Evolutionary conservation across 2,797 vertebrate species (phyloP).

Genomic region (Taeniopygia guttata): DNA sequence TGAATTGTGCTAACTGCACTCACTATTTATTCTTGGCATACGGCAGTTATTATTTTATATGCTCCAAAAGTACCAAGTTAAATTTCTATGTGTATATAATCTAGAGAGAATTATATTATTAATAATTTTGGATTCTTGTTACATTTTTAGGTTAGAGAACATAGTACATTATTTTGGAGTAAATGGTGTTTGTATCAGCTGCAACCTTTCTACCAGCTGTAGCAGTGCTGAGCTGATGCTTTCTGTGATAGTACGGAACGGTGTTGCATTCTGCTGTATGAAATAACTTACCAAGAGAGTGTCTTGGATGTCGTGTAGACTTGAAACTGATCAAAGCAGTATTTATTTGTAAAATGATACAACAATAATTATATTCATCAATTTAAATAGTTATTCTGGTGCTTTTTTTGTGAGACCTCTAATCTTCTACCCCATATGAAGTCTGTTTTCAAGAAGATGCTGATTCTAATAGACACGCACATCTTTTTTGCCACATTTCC

Average conservation of each 20-base stretch:
- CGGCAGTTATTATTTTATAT: not conserved
- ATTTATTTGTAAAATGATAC: not conserved
- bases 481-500: rapidly evolving
- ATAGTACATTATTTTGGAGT: not conserved
- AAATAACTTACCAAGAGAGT: not conserved
- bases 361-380: rapidly evolving
- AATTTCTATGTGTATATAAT: not conserved
- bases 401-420: not conserved
- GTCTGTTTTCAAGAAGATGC: not conserved
- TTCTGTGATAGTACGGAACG: not conserved
- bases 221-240: not conserved
- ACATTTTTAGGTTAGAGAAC: not conserved
- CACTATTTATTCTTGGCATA: not conserved
- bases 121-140: not conserved
- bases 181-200: not conserved
- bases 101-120: rapidly evolving
- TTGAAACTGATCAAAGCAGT: not conserved
- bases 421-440: not conserved
- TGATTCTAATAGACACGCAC: rapidly evolving
- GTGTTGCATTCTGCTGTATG: not conserved
- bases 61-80: not conserved
- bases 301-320: not conserved
- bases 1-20: not conserved
- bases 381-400: not conserved
- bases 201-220: not conserved